Evolutionary conservation across 2,797 vertebrate species (phyloP).

Genomic region (Decapterus maruadsi): DNA sequence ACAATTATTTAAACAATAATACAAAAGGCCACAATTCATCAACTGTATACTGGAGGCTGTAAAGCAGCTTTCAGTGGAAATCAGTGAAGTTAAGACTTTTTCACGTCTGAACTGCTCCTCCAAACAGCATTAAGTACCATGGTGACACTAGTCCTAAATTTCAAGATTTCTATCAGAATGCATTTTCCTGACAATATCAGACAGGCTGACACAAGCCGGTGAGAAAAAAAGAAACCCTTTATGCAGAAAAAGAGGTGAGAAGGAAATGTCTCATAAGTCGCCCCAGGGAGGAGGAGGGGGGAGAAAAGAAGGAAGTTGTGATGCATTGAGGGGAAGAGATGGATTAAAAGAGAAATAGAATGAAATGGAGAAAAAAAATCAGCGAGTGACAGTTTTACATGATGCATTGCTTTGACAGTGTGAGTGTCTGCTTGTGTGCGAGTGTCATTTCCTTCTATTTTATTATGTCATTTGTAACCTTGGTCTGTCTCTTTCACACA

Average conservation of each 20-base stretch:
- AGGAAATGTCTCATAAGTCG: conserved; percentile 1
- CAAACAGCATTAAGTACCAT: too few relatives aligned
- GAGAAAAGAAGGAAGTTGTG: background rate
- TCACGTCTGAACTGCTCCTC: background rate
- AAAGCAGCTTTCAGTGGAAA: too few relatives aligned
- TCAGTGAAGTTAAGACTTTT: too few relatives aligned
- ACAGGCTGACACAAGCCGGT: background rate
- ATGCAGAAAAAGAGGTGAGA: conserved; percentile 4
- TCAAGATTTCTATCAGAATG: background rate
- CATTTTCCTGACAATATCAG: background rate
- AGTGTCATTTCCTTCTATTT: background rate
- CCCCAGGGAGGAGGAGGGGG: background rate
- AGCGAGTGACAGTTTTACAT: background rate
- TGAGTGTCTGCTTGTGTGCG: background rate
- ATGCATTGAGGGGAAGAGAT: background rate
- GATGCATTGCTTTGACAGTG: background rate
- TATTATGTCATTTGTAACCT: background rate
- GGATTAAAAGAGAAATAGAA: conserved; percentile 13
- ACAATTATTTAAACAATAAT: too few relatives aligned
- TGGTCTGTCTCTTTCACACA: background rate
- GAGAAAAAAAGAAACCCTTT: background rate
- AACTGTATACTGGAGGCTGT: too few relatives aligned
- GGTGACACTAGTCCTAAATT: background rate
- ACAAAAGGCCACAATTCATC: too few relatives aligned
- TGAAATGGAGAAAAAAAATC: background rate